These are phyloP conservation scores for Holotrichia oblita DNA, from an alignment of 1,140 invertebrate species.

Conservation along the genomic window DNA sequence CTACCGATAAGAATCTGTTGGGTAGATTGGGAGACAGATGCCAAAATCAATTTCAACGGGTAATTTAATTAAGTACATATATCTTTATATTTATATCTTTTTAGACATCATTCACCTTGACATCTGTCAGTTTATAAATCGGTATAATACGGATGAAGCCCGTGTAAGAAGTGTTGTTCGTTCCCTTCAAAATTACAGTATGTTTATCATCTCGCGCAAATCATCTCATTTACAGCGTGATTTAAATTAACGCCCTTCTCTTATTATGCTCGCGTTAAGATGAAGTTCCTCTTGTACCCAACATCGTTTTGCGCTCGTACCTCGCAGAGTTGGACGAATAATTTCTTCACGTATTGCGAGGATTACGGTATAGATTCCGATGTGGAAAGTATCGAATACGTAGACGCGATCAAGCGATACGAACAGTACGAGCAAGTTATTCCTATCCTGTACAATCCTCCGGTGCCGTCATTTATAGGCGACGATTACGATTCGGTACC, in stretches of 20 bases:
- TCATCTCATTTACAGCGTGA: not conserved
- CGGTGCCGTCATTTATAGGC: not conserved
- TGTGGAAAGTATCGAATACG: not conserved
- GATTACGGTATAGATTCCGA: not conserved
- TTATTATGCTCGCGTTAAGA: not conserved
- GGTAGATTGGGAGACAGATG: not conserved
- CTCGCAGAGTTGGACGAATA: not conserved
- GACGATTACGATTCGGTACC: not conserved
- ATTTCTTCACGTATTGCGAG: not conserved
- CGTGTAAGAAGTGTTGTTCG: too few relatives aligned
- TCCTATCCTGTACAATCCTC: constrained; percentile 4
- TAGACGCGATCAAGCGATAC: not conserved
- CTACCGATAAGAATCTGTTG: not conserved
- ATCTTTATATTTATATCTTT: not conserved
- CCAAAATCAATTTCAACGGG: not conserved
- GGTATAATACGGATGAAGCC: too few relatives aligned
- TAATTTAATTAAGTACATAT: not conserved
- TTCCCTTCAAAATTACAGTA: not conserved
- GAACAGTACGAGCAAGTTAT: not conserved
- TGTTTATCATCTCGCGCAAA: not conserved
- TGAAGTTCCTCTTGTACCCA: not conserved
- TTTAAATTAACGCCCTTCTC: not conserved
- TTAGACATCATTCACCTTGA: not conserved
- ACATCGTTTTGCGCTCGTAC: not conserved
- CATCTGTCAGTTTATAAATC: not conserved